phyloP scores from a whole-genome alignment of 2,888 invertebrate genomes.

The Pyrocoelia pectoralis region DNA sequence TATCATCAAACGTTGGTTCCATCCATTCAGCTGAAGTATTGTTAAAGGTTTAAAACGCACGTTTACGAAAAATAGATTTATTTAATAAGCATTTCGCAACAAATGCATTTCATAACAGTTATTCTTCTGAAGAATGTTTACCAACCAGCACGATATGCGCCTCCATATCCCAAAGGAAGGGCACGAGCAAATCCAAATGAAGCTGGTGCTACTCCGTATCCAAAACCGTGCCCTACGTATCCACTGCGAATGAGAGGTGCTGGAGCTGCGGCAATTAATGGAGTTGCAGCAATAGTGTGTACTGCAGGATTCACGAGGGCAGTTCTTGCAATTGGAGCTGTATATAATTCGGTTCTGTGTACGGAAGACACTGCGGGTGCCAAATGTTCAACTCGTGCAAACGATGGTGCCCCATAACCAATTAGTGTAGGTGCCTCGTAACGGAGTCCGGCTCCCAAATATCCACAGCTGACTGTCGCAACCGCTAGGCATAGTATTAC shows the following conservation, averaged over 20 bases:
- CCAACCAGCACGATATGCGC: neutral
- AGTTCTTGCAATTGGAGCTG: neutral
- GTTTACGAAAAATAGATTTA: no score
- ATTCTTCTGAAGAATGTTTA: no score
- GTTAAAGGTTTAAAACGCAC: no score
- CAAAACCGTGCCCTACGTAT: neutral
- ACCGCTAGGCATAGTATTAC: no score
- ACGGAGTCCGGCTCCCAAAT: no score
- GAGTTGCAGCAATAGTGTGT: neutral
- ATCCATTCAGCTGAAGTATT: no score
- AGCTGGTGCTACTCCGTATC: neutral
- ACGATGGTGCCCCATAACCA: neutral
- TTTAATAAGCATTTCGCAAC: no score
- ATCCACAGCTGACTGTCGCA: no score
- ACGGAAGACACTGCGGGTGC: neutral
- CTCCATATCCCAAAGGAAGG: neutral
- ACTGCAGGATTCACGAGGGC: neutral
- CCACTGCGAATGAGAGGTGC: neutral
- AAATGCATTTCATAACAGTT: no score
- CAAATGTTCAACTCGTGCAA: conserved; percentile 7
- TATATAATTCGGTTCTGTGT: neutral
- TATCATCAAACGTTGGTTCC: no score
- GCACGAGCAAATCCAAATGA: neutral
- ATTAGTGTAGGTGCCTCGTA: neutral
- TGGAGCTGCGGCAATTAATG: neutral